A percentile compares a stretch with the other conserved stretches of the same genome.
Evolutionary conservation across 2,888 invertebrate species (phyloP).

Genomic region (Drosophila planitibia): DNA sequence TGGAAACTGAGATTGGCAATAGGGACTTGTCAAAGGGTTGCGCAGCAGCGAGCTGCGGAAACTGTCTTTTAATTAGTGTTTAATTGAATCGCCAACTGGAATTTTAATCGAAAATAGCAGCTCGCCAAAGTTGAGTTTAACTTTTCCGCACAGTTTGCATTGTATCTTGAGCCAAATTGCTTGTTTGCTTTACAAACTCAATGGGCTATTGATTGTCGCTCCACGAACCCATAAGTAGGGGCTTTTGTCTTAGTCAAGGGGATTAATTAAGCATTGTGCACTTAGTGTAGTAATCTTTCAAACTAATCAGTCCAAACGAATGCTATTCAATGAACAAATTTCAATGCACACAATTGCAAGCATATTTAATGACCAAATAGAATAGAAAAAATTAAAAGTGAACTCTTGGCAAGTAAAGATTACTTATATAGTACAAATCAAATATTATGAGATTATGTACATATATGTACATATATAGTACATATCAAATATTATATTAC

Average conservation of each 20-base stretch:
- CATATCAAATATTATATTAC: not conserved
- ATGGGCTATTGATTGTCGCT: slow-evolving; percentile 56
- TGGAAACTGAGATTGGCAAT: slow-evolving; percentile 18
- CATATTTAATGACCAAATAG: not conserved
- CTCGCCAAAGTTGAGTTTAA: slow-evolving; percentile 51
- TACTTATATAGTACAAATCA: not conserved
- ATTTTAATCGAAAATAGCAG: slow-evolving; percentile 78
- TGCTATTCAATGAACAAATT: slow-evolving; percentile 6
- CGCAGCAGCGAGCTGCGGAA: slow-evolving; percentile 46
- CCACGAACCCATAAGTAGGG: slow-evolving; percentile 16
- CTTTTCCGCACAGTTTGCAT: slow-evolving; percentile 76
- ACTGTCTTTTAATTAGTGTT: slow-evolving; percentile 79
- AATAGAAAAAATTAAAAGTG: not conserved
- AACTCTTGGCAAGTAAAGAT: not conserved
- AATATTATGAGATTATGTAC: not conserved
- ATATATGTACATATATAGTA: too few relatives aligned
- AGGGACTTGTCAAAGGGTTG: slow-evolving; percentile 55
- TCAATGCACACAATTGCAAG: not conserved
- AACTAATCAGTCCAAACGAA: not conserved
- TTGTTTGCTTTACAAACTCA: slow-evolving; percentile 65
- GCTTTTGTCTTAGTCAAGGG: slow-evolving; percentile 17
- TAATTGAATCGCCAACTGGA: slow-evolving; percentile 80
- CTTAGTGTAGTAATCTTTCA: slow-evolving; percentile 26
- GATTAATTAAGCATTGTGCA: slow-evolving; percentile 48
- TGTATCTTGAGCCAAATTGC: slow-evolving; percentile 65